Percentiles rank a stretch among this genome's conserved stretches.
These are phyloP conservation scores for Neodiprion virginianus DNA, from an alignment of 1,140 invertebrate species.

Conservation along the genomic window DNA sequence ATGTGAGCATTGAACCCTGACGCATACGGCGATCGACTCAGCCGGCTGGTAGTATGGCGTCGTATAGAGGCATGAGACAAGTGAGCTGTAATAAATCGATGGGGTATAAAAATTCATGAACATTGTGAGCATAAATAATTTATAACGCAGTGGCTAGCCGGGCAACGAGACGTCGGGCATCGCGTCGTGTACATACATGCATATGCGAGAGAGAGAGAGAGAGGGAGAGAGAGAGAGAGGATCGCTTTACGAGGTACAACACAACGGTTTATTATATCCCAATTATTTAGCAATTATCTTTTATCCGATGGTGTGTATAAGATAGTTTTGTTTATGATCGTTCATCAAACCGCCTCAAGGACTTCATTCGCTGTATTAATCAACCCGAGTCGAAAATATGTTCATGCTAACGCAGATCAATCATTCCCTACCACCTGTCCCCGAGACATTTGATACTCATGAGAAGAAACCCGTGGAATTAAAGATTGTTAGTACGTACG, in stretches of 20 bases:
- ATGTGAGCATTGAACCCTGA: no score
- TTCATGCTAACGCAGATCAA: no score
- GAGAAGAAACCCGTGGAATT: no score
- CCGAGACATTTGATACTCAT: no score
- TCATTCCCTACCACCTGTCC: no score
- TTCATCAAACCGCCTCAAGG: neutral
- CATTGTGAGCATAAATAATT: slow-evolving; percentile 11
- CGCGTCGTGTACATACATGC: neutral
- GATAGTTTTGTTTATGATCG: neutral
- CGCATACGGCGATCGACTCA: neutral
- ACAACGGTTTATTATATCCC: neutral
- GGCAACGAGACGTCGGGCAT: neutral
- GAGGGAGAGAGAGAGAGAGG: no score
- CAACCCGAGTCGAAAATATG: neutral
- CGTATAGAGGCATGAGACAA: neutral
- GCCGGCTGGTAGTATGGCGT: neutral
- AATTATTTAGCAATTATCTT: slow-evolving; percentile 6
- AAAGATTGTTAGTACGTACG: no score
- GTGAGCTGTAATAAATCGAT: slow-evolving; percentile 12
- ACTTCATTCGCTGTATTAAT: neutral
- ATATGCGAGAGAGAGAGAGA: no score
- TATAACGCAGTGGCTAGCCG: slow-evolving; percentile 8
- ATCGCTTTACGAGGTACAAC: neutral
- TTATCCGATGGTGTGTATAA: neutral
- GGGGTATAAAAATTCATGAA: slow-evolving; percentile 15